phyloP scores from a whole-genome alignment of 2,888 invertebrate species.

The Caenorhabditis auriculariae region DNA sequence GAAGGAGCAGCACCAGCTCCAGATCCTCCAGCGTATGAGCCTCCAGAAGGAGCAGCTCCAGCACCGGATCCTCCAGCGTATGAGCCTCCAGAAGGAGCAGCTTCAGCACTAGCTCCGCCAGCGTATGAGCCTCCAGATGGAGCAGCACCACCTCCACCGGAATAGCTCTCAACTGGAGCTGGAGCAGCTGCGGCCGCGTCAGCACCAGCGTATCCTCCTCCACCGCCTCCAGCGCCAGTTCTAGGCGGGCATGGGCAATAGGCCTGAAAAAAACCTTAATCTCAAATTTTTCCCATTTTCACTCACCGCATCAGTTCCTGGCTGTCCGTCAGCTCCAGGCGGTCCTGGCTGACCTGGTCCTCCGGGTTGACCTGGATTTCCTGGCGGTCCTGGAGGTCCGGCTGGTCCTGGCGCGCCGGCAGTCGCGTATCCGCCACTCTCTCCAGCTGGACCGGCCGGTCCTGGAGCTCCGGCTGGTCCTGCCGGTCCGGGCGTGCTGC shows the following conservation, averaged over 20 bases:
- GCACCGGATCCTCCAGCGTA: conserved; percentile 17
- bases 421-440: conserved; percentile 24
- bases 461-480: conserved; percentile 28
- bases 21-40: conserved; percentile 10
- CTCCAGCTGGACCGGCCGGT: conserved; percentile 15
- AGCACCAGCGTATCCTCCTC: conserved; percentile 5
- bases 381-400: conserved; percentile 43
- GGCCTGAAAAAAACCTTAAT: no score
- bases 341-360: conserved; percentile 9
- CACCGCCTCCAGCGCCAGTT: conserved; percentile 12
- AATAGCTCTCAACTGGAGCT: no score
- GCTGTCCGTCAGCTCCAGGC: conserved; percentile 17
- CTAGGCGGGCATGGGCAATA: conserved; percentile 35
- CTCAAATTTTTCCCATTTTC: conserved; percentile 7
- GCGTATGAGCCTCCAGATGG: conserved; percentile 4
- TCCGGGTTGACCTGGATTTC: conserved; percentile 24
- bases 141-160: conserved; percentile 6
- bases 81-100: conserved; percentile 10
- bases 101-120: conserved; percentile 6
- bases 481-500: conserved; percentile 18
- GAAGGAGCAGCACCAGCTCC: not conserved
- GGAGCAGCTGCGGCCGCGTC: conserved; percentile 11
- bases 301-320: conserved; percentile 19
- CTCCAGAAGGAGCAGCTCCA: conserved; percentile 11
- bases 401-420: conserved; percentile 30